Evolutionary conservation across 2,888 invertebrate species (phyloP), one percentile per base, ranked within the genome.

Genomic region (Heliconius ethilla): DNA sequence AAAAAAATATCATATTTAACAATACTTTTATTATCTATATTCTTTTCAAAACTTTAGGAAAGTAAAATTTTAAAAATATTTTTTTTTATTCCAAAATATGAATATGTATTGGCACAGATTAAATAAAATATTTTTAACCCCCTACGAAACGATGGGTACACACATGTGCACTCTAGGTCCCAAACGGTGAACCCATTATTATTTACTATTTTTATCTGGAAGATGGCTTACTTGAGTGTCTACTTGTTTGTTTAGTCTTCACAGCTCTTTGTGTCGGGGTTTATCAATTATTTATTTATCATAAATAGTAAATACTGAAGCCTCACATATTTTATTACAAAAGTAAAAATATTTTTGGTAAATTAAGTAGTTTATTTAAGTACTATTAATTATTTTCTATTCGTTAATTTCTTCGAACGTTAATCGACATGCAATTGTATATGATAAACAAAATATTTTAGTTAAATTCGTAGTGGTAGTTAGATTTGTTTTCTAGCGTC

Each of bases 291-390:
- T 55, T 55, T 9, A 55, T 55, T 55, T 29, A 18, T 33, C 55
- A 33, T n/a, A 59, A 33, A 33, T 33, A 33, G 33, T 33, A 33
- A 33, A 33, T 55, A 72, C n/a, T 33, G 29, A 59, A 33, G 15
- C 33, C 72, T 29, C 55, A 33, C n/a, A 22, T n/a, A n/a, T 59
- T 55, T 70, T 33, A 55, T 55, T 59, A 33, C 33, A 72, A 72
- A 72, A 72, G 70, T 70, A 70, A 72, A 72, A 55, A 72, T 59
- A 72, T n/a, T 59, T 72, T 72, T 55, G n/a, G 55, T 6, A 59
- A 59, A 51, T 72, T 72, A 72, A n/a, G 11, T 72, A n/a, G 22
- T 33, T 72, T 15, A 29, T 55, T 33, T 70, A 37, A 70, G 22
- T 51, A 6, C 22, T 33, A 70, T 2, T 33, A 33, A 40, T 40